Conservation (phyloP, 2,888 invertebrate genomes). For the Oasisia sp. region DNA sequence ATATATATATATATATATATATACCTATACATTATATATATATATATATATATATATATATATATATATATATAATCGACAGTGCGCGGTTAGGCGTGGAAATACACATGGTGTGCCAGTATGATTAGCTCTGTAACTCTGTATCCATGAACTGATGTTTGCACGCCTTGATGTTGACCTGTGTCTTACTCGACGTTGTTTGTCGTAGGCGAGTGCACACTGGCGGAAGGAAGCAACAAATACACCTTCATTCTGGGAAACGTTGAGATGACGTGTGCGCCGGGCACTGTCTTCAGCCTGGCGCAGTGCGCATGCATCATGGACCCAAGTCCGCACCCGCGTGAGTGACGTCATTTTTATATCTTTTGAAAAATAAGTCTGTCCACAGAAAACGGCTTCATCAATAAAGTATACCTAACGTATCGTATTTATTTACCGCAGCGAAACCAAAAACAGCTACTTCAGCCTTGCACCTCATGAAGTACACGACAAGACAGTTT, state of each 20-base stretch:
- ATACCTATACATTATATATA: too few species aligned
- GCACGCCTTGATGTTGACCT: neutral
- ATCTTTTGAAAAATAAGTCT: neutral
- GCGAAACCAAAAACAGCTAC: too few species aligned
- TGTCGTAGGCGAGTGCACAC: neutral
- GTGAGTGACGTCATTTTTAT: neutral
- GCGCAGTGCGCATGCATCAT: neutral
- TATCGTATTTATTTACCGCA: too few species aligned
- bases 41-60: too few species aligned
- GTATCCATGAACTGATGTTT: neutral
- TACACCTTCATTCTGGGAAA: neutral
- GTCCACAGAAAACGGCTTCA: neutral
- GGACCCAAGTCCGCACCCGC: neutral
- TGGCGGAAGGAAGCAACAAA: neutral
- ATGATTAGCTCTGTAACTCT: too few species aligned
- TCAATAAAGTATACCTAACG: neutral
- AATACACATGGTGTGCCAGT: too few species aligned
- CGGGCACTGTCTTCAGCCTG: neutral
- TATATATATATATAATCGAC: neutral
- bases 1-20: too few species aligned
- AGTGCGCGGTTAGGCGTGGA: neutral
- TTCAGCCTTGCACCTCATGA: too few species aligned
- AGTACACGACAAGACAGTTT: too few species aligned
- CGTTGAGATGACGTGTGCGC: neutral
- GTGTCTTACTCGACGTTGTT: neutral